phyloP scores from a whole-genome alignment of 2,113 vertebrate species.

The Muntiacus reevesi region DNA sequence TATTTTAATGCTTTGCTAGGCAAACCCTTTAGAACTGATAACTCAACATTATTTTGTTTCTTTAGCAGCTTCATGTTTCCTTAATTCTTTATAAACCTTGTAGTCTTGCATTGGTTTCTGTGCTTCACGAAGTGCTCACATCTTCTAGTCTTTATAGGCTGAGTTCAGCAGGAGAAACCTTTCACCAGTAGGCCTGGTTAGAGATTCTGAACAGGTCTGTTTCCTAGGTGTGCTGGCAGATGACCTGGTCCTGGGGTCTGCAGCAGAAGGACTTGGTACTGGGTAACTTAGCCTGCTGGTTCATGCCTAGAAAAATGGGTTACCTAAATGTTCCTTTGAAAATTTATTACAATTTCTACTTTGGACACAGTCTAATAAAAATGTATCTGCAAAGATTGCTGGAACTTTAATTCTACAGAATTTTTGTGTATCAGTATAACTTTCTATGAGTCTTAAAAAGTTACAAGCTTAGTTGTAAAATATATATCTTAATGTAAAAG shows the following conservation, averaged over 20 bases:
- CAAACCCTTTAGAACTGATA: neutral
- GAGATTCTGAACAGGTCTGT: neutral
- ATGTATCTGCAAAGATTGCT: neutral
- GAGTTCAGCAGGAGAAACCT: neutral
- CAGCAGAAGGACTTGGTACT: neutral
- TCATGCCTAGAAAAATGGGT: neutral
- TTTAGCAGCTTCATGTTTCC: neutral
- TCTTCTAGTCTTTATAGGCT: neutral
- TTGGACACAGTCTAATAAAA: neutral
- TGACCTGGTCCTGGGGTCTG: neutral
- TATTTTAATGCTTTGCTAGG: neutral
- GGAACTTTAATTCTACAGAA: neutral
- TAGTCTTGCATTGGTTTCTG: neutral
- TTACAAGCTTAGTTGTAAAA: neutral
- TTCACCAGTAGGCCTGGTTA: neutral
- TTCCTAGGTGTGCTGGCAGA: neutral
- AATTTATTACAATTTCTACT: neutral
- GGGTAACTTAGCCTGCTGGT: neutral
- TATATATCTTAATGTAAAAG: neutral
- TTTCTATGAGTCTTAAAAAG: neutral
- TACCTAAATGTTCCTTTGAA: neutral
- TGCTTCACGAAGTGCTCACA: neutral
- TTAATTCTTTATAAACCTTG: neutral
- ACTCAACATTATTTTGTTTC: neutral
- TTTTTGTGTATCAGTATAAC: neutral